Base-by-base conservation (phyloP, 2,797 vertebrate species). In the Sardinella longiceps region DNA sequence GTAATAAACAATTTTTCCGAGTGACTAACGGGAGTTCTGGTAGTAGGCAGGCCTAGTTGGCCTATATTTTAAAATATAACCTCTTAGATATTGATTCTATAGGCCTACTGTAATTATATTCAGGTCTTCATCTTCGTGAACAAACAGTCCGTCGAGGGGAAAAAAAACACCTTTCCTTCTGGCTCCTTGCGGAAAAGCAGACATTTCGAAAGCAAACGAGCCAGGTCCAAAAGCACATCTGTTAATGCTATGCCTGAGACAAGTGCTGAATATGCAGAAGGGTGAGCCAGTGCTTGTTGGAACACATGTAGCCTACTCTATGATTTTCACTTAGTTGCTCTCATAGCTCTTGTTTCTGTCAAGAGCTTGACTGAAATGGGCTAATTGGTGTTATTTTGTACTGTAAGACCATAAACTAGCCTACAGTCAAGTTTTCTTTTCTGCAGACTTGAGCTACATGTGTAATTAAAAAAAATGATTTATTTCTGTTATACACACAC, bases 151-250 rank as follows among this genome's bases (percentile, higher is more conserved):
- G 63, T 70, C n/a, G n/a, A 33, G 28, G n/a, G 37, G 20, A 70
- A 70, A 70, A 63, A 11, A 70, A 70, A 70, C 30, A 11, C 1
- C 9, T 63, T 15, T 74, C 66, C 66, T 85, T 90, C 91, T 92
- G 90, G 91, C 92, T 89, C 89, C 80, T 90, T 86, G 87, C 53
- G 28, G 74, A 88, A 91, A 84, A 85, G 87, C 89, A 81, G 50
- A 90, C 84, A 87, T 87, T 89, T 89, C 86, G 81, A 90, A 89
- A 87, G 87, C 51, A 92, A 89, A 90, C 82, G 82, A 83, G 48
- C 43, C 83, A 18, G 86, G 74, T 91, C 88, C 86, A 90, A 85
- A 90, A 84, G 81, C 89, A 84, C 93, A 93, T 91, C 92, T 93
- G 91, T 89, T 90, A 88, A 89, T 86, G 85, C 84, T 82, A 80